phyloP scores from a whole-genome alignment of 2,797 vertebrate genomes.

The Ataeniobius toweri region DNA sequence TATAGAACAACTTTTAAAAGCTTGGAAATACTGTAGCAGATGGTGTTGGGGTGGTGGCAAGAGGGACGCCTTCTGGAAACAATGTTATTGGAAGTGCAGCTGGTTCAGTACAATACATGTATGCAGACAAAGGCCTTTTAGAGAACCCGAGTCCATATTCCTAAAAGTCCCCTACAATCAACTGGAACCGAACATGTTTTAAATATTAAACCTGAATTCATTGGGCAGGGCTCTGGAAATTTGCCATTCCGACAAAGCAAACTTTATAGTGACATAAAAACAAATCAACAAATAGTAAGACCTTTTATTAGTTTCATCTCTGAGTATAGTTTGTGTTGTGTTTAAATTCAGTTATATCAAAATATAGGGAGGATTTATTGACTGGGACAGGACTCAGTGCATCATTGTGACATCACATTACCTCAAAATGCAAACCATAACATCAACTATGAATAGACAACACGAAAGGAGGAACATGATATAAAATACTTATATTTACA shows the following conservation, averaged over 20 bases:
- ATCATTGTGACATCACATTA: not conserved
- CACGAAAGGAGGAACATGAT: not conserved
- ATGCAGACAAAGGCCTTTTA: conserved; percentile 19
- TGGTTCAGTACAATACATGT: not conserved
- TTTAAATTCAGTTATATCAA: not conserved
- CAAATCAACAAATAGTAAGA: not conserved
- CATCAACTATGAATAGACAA: not conserved
- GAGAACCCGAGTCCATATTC: conserved; percentile 38
- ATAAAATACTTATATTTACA: not conserved
- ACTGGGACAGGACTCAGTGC: not conserved
- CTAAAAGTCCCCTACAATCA: conserved; percentile 49
- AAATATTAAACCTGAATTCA: conserved; percentile 38
- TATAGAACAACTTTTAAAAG: not conserved
- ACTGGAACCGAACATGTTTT: conserved; percentile 40
- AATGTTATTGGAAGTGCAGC: not conserved
- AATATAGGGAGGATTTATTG: not conserved
- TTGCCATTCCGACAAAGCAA: conserved; percentile 20
- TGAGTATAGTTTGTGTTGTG: not conserved
- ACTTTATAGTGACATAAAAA: conserved; percentile 35
- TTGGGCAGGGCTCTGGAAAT: conserved; percentile 15
- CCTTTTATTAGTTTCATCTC: not conserved
- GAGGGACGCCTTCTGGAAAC: not conserved
- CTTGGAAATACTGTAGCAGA: not conserved
- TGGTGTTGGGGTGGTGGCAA: not conserved
- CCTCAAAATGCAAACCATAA: not conserved